A percentile compares a stretch with the other conserved stretches of the same genome.
These are phyloP conservation scores for Parnassius glacialis DNA, from an alignment of 2,888 invertebrate genomes.

Conservation along the genomic window DNA sequence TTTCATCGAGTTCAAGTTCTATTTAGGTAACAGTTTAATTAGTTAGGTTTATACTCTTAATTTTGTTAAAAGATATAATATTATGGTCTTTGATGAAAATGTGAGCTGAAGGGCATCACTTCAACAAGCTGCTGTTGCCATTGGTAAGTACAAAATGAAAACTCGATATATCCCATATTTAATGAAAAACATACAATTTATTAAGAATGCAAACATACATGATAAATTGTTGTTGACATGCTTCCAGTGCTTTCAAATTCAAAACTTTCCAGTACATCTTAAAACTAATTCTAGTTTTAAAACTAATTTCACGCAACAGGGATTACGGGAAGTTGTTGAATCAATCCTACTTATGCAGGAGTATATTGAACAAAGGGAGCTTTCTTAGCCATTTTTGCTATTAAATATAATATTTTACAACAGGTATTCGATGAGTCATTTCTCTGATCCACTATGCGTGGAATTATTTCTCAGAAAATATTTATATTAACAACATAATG, in stretches of 20 bases:
- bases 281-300: conserved; percentile 15
- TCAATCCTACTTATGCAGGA: background rate
- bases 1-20: too few species aligned
- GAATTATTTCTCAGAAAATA: background rate
- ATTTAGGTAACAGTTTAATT: too few species aligned
- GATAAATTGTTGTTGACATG: background rate
- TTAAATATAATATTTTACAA: background rate
- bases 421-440: background rate
- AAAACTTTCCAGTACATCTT: background rate
- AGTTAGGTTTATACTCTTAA: too few species aligned
- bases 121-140: too few species aligned
- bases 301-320: conserved; percentile 16
- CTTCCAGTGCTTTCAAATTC: background rate
- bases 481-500: background rate
- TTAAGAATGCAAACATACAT: too few species aligned
- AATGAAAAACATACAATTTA: too few species aligned
- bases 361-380: background rate
- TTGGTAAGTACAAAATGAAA: too few species aligned
- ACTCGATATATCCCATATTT: too few species aligned
- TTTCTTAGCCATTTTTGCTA: background rate
- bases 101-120: too few species aligned
- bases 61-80: too few species aligned
- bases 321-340: conserved; percentile 6
- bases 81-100: too few species aligned
- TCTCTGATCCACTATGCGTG: background rate